These are phyloP conservation scores for Gallinago jamesoni DNA, from an alignment of 2,113 vertebrate species.

Conservation along the genomic window DNA sequence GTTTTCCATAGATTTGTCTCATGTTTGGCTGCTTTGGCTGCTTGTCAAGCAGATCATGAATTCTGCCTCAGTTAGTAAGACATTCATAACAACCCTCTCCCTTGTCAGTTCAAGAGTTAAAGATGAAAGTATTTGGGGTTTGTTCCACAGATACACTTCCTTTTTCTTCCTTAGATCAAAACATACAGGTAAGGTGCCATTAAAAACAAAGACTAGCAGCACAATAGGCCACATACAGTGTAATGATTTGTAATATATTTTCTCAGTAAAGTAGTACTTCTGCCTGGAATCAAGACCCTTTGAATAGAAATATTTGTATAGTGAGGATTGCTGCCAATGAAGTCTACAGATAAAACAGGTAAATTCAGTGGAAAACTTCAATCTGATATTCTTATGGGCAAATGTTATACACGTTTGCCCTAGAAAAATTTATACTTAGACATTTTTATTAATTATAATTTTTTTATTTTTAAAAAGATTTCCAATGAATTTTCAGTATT, in stretches of 20 bases:
- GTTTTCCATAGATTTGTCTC: neutral
- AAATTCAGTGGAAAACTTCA: neutral
- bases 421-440: neutral
- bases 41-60: neutral
- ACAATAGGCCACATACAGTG: no score
- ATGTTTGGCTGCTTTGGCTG: neutral
- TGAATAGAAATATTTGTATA: neutral
- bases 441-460: neutral
- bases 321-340: neutral
- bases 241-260: neutral
- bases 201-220: neutral
- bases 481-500: neutral
- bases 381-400: neutral
- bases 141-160: neutral
- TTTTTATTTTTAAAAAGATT: neutral
- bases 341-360: neutral
- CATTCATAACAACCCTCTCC: neutral
- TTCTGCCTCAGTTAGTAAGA: neutral
- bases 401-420: neutral
- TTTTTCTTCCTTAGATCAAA: neutral
- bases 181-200: neutral
- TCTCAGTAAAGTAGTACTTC: neutral
- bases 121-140: neutral
- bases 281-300: neutral
- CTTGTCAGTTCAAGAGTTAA: neutral